Evolutionary conservation across 2,888 invertebrate species (phyloP).

Genomic region (Amorpha juglandis): DNA sequence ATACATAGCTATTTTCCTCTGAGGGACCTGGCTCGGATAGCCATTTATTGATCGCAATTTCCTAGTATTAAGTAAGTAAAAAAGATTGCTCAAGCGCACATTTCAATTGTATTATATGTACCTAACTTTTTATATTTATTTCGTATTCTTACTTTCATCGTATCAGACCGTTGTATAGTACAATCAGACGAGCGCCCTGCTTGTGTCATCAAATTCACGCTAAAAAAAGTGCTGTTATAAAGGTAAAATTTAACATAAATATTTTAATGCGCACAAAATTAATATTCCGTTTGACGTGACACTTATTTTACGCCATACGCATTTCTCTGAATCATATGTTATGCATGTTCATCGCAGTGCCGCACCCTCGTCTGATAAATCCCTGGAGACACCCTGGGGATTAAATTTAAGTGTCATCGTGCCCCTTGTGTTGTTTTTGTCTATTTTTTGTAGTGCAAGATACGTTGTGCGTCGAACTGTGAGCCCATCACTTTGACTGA

Average conservation of each 20-base stretch:
- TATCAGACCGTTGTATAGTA: no score
- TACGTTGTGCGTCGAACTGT: constrained; percentile 30
- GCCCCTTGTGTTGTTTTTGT: constrained; percentile 18
- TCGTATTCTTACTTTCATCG: no score
- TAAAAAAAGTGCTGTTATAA: not conserved
- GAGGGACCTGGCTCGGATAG: no score
- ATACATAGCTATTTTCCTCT: no score
- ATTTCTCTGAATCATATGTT: constrained; percentile 1
- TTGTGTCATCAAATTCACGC: no score
- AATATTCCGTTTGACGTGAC: constrained; percentile 4
- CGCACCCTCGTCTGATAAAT: constrained; percentile 19
- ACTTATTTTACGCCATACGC: not conserved
- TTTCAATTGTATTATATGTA: no score
- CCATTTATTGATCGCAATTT: no score
- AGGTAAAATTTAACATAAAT: not conserved
- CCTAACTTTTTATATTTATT: no score
- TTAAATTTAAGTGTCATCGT: constrained; percentile 37
- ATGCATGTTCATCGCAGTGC: constrained; percentile 7
- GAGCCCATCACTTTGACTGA: constrained; percentile 33
- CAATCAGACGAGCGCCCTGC: no score
- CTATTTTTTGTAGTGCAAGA: constrained; percentile 28
- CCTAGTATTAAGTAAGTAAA: no score
- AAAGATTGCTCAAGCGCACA: no score
- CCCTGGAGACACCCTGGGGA: constrained; percentile 21
- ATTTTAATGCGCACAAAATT: not conserved